Percentiles rank a stretch among this genome's conserved stretches.
These are phyloP conservation scores for Pachypanchax playfairii DNA, from an alignment of 2,113 vertebrate genomes.

Conservation along the genomic window DNA sequence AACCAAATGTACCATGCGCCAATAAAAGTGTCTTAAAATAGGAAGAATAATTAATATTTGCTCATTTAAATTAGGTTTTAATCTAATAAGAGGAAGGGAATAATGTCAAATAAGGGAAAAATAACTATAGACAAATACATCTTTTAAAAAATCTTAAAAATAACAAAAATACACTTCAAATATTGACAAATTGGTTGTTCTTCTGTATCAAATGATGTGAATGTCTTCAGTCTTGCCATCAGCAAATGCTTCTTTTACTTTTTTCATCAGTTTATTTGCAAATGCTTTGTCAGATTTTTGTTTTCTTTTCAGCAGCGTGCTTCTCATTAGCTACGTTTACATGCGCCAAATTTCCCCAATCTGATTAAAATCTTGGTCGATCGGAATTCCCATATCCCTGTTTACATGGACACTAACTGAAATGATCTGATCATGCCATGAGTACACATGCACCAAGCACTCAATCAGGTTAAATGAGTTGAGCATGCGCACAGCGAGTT, in stretches of 20 bases:
- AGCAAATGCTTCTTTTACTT: constrained; percentile 37
- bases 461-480: no score
- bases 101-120: background rate
- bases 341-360: no score
- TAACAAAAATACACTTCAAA: no score
- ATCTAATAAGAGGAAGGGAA: constrained; percentile 45
- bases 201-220: background rate
- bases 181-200: no score
- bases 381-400: no score
- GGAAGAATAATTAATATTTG: constrained; percentile 10
- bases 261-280: constrained; percentile 46
- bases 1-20: background rate
- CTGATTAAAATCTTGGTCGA: no score
- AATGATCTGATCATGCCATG: no score
- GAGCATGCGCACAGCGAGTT: no score
- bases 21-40: constrained; percentile 8
- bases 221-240: constrained; percentile 24
- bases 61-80: constrained; percentile 16
- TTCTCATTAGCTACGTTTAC: constrained; percentile 68
- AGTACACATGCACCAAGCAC: no score
- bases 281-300: constrained; percentile 49
- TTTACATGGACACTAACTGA: no score
- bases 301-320: constrained; percentile 36
- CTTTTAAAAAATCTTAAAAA: no score
- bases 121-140: no score